Conservation (phyloP, 1,140 invertebrate species). For the Formica selysi region DNA sequence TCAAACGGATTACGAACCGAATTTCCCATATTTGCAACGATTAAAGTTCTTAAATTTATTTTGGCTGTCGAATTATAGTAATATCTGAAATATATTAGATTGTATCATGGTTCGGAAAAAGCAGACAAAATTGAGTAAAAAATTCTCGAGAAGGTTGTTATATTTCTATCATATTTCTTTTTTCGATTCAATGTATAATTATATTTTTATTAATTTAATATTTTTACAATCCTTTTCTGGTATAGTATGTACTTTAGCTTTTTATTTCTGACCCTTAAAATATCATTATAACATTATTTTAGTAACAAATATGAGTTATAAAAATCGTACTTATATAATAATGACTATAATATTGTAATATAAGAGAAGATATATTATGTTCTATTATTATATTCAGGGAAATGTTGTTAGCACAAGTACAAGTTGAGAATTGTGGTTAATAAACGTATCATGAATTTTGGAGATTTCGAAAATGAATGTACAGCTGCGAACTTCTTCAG, state of each 20-base stretch:
- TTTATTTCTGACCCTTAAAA: neutral
- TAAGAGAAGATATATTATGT: neutral
- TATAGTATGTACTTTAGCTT: neutral
- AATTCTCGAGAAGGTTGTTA: conserved; percentile 12
- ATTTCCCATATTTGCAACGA: neutral
- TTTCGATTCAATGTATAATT: neutral
- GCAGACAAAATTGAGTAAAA: neutral
- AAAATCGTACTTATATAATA: neutral
- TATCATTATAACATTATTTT: conserved; percentile 11
- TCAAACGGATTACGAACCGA: neutral
- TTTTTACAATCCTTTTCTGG: neutral
- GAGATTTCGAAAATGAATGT: neutral
- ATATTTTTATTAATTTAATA: conserved; percentile 1
- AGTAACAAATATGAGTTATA: neutral
- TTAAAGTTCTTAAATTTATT: neutral
- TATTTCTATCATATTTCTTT: conserved; percentile 25
- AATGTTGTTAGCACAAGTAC: neutral
- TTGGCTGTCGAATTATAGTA: neutral
- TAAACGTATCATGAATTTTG: conserved; percentile 8
- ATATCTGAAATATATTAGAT: neutral
- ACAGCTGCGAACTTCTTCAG: neutral
- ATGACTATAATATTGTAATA: neutral
- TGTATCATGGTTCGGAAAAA: neutral
- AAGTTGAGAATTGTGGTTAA: conserved; percentile 5
- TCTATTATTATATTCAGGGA: neutral